Conservation (phyloP, 2,113 vertebrate species). For the Protomyctophum bolini region DNA sequence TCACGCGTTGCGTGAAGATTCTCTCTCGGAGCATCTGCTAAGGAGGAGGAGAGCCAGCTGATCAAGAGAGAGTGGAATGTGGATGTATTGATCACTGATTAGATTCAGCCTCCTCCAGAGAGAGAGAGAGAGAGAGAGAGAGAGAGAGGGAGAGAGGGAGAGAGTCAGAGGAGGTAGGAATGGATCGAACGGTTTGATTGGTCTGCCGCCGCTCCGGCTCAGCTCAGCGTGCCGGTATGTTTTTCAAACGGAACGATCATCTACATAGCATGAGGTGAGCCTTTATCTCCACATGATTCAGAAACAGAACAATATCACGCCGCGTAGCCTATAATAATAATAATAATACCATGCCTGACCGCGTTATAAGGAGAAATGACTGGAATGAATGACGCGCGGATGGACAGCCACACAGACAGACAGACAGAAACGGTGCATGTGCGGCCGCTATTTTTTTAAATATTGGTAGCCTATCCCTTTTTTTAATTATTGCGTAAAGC, state of each 20-base stretch:
- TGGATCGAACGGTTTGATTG: conserved; percentile 8
- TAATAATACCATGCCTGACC: conserved; percentile 42
- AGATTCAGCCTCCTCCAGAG: conserved; percentile 9
- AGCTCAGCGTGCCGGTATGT: conserved; percentile 62
- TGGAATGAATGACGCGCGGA: conserved; percentile 46
- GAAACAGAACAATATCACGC: not conserved
- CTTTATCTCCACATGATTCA: conserved; percentile 13
- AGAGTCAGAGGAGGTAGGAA: too few relatives aligned
- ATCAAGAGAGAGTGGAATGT: not conserved
- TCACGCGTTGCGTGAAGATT: conserved; percentile 61
- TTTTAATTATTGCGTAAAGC: conserved; percentile 57
- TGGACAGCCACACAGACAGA: conserved; percentile 1
- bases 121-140: conserved; percentile 1
- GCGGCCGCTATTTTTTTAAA: conserved; percentile 4
- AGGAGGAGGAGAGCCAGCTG: not conserved
- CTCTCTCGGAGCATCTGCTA: conserved; percentile 23
- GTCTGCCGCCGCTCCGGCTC: conserved; percentile 46
- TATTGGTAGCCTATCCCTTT: conserved; percentile 38
- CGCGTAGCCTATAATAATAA: conserved; percentile 15
- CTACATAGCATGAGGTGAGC: conserved; percentile 30
- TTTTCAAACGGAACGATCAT: conserved; percentile 8
- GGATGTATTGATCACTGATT: conserved; percentile 13
- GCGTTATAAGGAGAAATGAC: conserved; percentile 21
- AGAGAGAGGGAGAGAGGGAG: conserved; percentile 1
- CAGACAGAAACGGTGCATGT: conserved; percentile 2